These are phyloP conservation scores for Akabosia matsudoensis DNA, from an alignment of 1,140 invertebrate genomes.

Conservation along the genomic window DNA sequence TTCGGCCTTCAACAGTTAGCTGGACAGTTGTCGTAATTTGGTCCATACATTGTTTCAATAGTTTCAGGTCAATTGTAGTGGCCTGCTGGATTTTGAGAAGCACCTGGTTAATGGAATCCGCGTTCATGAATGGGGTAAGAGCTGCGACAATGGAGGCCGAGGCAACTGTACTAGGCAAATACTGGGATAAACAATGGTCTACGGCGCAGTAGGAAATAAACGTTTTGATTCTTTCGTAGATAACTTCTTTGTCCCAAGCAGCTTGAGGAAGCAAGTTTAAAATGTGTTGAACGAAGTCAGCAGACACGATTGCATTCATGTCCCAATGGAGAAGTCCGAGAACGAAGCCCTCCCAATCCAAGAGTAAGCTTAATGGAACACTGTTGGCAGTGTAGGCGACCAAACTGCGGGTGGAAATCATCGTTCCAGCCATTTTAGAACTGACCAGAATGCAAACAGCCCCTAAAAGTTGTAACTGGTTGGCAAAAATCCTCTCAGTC, in stretches of 20 bases:
- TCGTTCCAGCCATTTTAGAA: constrained; percentile 62
- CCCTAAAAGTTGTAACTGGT: constrained; percentile 82
- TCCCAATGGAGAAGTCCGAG: neutral
- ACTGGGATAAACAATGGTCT: neutral
- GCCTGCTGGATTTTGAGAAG: neutral
- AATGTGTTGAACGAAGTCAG: neutral
- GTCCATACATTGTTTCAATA: neutral
- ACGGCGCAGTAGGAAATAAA: neutral
- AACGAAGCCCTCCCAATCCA: constrained; percentile 53
- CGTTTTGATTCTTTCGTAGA: neutral
- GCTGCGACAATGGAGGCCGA: constrained; percentile 5
- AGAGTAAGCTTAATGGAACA: constrained; percentile 74
- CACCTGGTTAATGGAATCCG: neutral
- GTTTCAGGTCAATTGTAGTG: neutral
- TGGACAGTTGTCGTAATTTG: neutral
- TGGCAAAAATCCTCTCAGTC: constrained; percentile 71
- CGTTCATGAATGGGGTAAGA: neutral
- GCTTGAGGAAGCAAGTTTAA: neutral
- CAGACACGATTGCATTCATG: constrained; percentile 8
- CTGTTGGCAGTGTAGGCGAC: constrained; percentile 90
- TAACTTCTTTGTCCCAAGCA: neutral
- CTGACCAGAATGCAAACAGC: constrained; percentile 85
- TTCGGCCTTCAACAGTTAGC: neutral
- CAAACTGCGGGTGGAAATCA: constrained; percentile 73
- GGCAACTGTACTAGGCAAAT: neutral